A percentile compares a stretch with the other conserved stretches of the same genome.
Evolutionary conservation across 2,113 vertebrate genomes (phyloP).

Genomic region (Macquaria ambigua): DNA sequence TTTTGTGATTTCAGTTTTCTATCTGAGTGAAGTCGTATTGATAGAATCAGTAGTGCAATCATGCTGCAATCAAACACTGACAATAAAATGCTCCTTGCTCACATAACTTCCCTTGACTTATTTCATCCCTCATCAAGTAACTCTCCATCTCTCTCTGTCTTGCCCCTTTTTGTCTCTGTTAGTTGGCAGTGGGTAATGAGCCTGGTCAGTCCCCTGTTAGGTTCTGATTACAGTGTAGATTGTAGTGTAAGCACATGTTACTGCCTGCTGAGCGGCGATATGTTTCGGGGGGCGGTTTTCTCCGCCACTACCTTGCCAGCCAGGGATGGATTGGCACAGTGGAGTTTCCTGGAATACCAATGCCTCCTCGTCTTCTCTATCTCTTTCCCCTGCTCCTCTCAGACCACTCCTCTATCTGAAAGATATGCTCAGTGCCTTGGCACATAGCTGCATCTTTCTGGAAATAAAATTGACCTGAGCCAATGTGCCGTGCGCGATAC

Average conservation of each 20-base stretch:
- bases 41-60: slow-evolving; percentile 27
- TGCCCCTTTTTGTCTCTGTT: slow-evolving; percentile 22
- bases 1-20: slow-evolving; percentile 15
- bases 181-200: slow-evolving; percentile 54
- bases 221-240: slow-evolving; percentile 75
- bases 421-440: slow-evolving; percentile 51
- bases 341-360: slow-evolving; percentile 65
- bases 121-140: slow-evolving; percentile 50
- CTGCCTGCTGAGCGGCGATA: slow-evolving; percentile 70
- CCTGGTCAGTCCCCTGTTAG: slow-evolving; percentile 57
- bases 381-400: slow-evolving; percentile 25
- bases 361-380: slow-evolving; percentile 33
- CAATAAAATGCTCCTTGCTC: slow-evolving; percentile 37
- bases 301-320: slow-evolving; percentile 62
- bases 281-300: slow-evolving; percentile 53
- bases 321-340: slow-evolving; percentile 53
- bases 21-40: slow-evolving; percentile 21
- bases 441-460: slow-evolving; percentile 47
- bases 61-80: slow-evolving; percentile 37
- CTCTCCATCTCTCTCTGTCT: slow-evolving; percentile 39
- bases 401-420: slow-evolving; percentile 50
- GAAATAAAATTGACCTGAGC: slow-evolving; percentile 62
- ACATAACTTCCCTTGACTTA: slow-evolving; percentile 24
- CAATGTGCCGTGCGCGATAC: slow-evolving; percentile 39
- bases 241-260: slow-evolving; percentile 74